These are phyloP conservation scores for Lipotes vexillifer DNA, from an alignment of 2,113 vertebrate species.

Conservation along the genomic window DNA sequence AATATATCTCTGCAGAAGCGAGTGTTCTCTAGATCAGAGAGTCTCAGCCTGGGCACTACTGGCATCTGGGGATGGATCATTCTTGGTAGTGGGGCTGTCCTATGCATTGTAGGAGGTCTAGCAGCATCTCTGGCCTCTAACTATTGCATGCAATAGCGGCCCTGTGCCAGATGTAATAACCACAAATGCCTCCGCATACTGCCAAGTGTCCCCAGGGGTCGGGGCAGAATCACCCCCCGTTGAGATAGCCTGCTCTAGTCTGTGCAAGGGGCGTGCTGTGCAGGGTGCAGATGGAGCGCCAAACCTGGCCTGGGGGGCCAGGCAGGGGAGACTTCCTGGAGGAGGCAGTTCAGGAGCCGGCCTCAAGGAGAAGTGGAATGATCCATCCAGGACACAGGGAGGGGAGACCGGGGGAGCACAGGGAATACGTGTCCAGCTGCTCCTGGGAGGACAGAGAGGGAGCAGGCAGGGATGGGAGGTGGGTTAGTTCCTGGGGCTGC, in stretches of 20 bases:
- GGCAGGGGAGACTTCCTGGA: not conserved
- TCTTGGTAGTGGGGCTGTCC: not conserved
- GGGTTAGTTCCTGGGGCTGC: not conserved
- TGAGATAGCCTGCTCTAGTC: not conserved
- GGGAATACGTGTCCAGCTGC: not conserved
- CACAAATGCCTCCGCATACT: not conserved
- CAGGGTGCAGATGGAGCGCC: not conserved
- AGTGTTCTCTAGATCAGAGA: not conserved
- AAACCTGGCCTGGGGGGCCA: not conserved
- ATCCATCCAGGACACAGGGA: not conserved
- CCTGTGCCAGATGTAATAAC: not conserved
- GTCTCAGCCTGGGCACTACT: too few relatives aligned
- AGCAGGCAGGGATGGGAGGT: not conserved
- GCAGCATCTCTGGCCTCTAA: not conserved
- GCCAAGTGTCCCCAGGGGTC: not conserved
- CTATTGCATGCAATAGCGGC: not conserved
- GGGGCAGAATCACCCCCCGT: too few relatives aligned
- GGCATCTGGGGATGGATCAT: rapidly evolving
- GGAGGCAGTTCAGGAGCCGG: too few relatives aligned
- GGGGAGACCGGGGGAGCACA: not conserved
- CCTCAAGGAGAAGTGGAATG: too few relatives aligned
- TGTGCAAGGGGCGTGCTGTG: not conserved
- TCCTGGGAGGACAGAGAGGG: not conserved
- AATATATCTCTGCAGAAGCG: rapidly evolving
- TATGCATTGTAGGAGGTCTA: rapidly evolving